Evolutionary conservation across 2,797 vertebrate genomes (phyloP), one percentile per base, ranked within the genome.

Genomic region (Sebastes nivosus): DNA sequence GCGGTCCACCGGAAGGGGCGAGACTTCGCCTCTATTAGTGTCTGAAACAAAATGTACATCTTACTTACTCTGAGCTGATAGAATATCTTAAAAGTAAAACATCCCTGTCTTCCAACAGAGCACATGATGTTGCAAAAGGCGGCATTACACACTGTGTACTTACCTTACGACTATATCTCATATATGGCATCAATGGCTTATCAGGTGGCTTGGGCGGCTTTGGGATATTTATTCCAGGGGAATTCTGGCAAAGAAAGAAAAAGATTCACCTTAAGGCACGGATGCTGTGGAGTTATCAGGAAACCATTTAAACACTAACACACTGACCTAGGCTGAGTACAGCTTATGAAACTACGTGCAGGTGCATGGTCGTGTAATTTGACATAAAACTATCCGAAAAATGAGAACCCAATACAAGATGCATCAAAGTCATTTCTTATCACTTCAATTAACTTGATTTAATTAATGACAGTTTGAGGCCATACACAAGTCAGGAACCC

Each of bases 101-200:
- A 83, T 75, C 69, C 70, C 55, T 88, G 80, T 81, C 67, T 84
- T 84, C 77, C 83, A 91, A 79, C 82, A 84, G 79, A 83, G 71
- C 69, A 88, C 77, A 81, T 50, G 65, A 80, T 57, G 78, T 77
- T 67, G 75, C 73, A 82, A 83, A 88, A 82, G 16, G n/a, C 5
- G 82, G 72, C 36, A 63, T 73, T 61, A 58, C 61, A 81, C 54
- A 58, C 22, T 46, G 57, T 10, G 54, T 67, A 83, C 97, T 93
- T 95, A 98, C 97, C 97, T 98, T 99, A 83, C 97, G 96, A 94
- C 97, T 99, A 88, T 99, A 99, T 95, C 97, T 95, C 97, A 99
- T 99, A 85, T 98, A 99, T 75, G 97, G 97, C 97, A 98, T 99
- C 95, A 99, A 82, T 27, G 97, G 97, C 95, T 98, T 99, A 95